Base-by-base conservation (phyloP, 1,140 invertebrate species). In the Portunus trituberculatus region DNA sequence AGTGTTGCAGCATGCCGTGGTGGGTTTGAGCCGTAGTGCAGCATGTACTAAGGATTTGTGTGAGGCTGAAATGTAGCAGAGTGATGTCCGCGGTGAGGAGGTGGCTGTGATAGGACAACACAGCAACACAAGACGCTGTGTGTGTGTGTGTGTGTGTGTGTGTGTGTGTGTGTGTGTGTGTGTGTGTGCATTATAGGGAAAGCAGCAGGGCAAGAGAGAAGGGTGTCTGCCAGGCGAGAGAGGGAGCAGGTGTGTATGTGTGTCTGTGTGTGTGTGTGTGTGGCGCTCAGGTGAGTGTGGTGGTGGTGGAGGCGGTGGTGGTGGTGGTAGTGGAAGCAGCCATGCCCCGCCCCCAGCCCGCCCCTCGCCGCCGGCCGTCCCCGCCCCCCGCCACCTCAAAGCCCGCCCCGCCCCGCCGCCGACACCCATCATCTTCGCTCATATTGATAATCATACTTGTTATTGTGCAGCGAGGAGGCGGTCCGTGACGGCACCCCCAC, bases 391-490 rank as follows among this genome's bases (percentile, higher is more conserved):
- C 52, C 90, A 32, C 52, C 28, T 16, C 14, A 76, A 91, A 29
- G 39, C 29, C 59, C 52, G 52, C 52, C 90, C 90, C 52, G 52
- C 90, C 14, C 29, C 29, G 28, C 89, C 89, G 6, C 48, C 89
- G n/a, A 48, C 52, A 91, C 90, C 52, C 90, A 32, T 91, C 90
- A 91, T 91, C 90, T 91, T 76, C 29, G 29, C 48, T 91, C 90
- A 91, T 76, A 32, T 76, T 91, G 90, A 91, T 91, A 91, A 91
- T 91, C 90, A 91, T 91, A 91, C 89, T 91, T 91, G 89, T 91
- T 91, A 91, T 91, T 91, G 90, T 91, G 90, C 90, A 91, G 90
- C 46, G 89, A 59, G 48, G 89, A n/a, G n/a, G 46, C 31, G 32
- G 87, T 25, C n/a, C 20, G 87, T 89, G 31, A 46, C 39, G 89